Conservation (phyloP, 2,888 invertebrate genomes). For the Tenodera sinensis region DNA sequence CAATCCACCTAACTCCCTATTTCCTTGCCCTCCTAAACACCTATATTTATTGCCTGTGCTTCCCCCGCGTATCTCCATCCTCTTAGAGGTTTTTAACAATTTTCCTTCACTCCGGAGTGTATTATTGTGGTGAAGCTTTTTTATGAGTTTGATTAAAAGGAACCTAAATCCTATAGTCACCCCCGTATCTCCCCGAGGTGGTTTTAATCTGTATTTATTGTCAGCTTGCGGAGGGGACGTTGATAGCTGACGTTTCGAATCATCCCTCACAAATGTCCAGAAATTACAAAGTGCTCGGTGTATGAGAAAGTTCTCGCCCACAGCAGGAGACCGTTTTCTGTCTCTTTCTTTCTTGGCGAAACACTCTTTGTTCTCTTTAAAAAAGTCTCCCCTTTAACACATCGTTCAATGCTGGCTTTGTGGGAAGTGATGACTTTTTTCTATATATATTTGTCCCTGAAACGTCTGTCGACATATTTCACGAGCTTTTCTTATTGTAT, state of each 20-base stretch:
- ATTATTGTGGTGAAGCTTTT: not conserved
- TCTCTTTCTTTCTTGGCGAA: not conserved
- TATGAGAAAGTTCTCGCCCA: not conserved
- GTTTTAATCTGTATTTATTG: slow-evolving; percentile 14
- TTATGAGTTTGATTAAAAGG: slow-evolving; percentile 1
- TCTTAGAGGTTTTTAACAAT: not conserved
- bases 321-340: not conserved
- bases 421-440: not conserved
- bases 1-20: slow-evolving; percentile 1
- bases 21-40: slow-evolving; percentile 1
- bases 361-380: not conserved
- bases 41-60: slow-evolving; percentile 10
- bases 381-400: not conserved
- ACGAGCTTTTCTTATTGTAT: not conserved
- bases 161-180: not conserved
- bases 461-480: not conserved
- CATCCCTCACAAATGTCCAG: not conserved
- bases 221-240: not conserved
- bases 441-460: not conserved
- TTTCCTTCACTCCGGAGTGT: not conserved
- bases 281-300: not conserved
- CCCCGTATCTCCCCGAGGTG: not conserved
- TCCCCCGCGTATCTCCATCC: not conserved
- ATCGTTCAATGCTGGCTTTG: not conserved
- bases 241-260: not conserved